Evolutionary conservation across 1,140 invertebrate species (phyloP).

Genomic region (Eriosoma lanigerum): DNA sequence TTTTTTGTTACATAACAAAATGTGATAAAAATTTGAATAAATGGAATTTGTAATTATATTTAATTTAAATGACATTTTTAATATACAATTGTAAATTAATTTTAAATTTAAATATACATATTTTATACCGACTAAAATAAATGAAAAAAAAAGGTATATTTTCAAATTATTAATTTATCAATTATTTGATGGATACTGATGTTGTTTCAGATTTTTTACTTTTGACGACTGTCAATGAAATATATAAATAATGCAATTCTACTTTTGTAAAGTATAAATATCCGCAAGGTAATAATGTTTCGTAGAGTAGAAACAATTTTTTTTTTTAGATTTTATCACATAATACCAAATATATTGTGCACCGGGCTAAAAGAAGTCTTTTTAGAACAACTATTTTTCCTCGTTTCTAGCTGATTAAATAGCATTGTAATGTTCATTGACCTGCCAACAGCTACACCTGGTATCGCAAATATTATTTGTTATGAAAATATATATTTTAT

Average conservation of each 20-base stretch:
- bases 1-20: too few relatives aligned
- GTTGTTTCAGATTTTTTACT: too few relatives aligned
- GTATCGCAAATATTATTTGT: not conserved
- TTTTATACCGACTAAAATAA: too few relatives aligned
- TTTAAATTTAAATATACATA: too few relatives aligned
- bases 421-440: conserved; percentile 25
- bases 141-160: too few relatives aligned
- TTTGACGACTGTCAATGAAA: not conserved
- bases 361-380: not conserved
- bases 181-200: too few relatives aligned
- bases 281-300: not conserved
- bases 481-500: not conserved
- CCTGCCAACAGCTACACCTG: conserved; percentile 17
- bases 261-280: not conserved
- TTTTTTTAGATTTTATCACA: not conserved
- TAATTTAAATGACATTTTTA: too few relatives aligned
- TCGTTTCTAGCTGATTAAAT: not conserved
- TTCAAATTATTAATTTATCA: too few relatives aligned
- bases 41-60: too few relatives aligned
- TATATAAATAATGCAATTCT: not conserved
- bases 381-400: conserved; percentile 20
- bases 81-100: too few relatives aligned
- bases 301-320: not conserved
- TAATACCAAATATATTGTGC: conserved; percentile 11
- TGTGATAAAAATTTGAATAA: too few relatives aligned